These are phyloP conservation scores for Rhopilema esculentum DNA, from an alignment of 30 jellyfish, hydroid and myxozoan species.

Conservation along the genomic window DNA sequence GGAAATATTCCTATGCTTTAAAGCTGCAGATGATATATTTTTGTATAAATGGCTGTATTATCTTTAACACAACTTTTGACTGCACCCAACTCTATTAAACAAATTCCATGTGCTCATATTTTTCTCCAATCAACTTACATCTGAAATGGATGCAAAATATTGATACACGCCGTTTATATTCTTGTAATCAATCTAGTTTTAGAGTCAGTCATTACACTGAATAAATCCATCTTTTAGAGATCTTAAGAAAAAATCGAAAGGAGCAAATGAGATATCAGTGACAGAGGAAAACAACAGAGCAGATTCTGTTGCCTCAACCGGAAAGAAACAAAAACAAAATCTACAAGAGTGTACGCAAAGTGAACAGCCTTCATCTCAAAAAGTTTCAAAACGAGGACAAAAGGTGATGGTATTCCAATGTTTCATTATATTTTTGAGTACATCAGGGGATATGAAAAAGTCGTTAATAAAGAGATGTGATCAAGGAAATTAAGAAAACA, in stretches of 20 bases:
- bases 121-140: too few relatives aligned
- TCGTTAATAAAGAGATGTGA: too few relatives aligned
- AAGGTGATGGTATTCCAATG: conserved; percentile 60
- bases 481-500: too few relatives aligned
- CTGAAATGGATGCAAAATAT: too few relatives aligned
- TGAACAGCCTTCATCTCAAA: conserved; percentile 40
- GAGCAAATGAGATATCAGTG: conserved; percentile 2
- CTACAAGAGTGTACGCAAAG: background rate
- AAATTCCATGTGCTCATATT: too few relatives aligned
- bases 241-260: conserved; percentile 61
- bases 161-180: too few relatives aligned
- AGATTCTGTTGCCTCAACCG: background rate
- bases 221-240: conserved; percentile 41
- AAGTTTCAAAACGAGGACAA: conserved; percentile 86
- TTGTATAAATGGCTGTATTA: background rate
- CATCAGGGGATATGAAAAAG: too few relatives aligned
- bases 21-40: background rate
- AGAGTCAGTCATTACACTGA: background rate
- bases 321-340: background rate
- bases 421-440: background rate
- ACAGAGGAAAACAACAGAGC: background rate
- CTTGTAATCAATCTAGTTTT: too few relatives aligned
- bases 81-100: too few relatives aligned
- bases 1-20: too few relatives aligned
- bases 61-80: too few relatives aligned